A percentile compares a stretch with the other conserved stretches of the same genome.
Evolutionary conservation across 2,797 vertebrate genomes (phyloP).

Genomic region (Poeciliopsis presidionis): DNA sequence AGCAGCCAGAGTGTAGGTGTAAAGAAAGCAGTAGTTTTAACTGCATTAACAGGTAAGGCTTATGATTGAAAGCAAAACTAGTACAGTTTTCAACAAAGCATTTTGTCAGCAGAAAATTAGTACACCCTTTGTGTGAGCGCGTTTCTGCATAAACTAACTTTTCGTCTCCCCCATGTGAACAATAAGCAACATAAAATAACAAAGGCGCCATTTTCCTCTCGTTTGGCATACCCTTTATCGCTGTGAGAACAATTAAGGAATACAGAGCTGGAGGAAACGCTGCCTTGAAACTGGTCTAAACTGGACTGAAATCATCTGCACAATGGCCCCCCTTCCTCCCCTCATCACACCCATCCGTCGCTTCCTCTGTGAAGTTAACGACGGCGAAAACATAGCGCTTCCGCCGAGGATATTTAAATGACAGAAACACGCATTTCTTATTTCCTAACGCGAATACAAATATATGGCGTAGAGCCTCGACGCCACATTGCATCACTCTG

Average conservation of each 20-base stretch:
- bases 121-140: neutral
- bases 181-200: neutral
- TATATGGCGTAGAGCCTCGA: neutral
- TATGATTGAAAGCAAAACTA: neutral
- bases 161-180: neutral
- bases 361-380: neutral
- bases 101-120: neutral
- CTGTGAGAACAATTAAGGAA: slow-evolving; percentile 52
- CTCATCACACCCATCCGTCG: neutral
- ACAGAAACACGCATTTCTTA: neutral
- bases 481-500: neutral
- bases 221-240: neutral
- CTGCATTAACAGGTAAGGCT: neutral
- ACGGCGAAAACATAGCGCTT: neutral
- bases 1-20: neutral
- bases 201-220: neutral
- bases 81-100: neutral
- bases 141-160: neutral
- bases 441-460: neutral
- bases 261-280: slow-evolving; percentile 57
- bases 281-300: slow-evolving; percentile 82
- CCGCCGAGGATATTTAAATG: neutral
- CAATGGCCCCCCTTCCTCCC: slow-evolving; percentile 30
- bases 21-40: neutral
- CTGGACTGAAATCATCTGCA: slow-evolving; percentile 79